Percentiles rank a stretch among this genome's conserved stretches.
Evolutionary conservation across 2,113 vertebrate genomes (phyloP).

Genomic region (Pongo abelii): DNA sequence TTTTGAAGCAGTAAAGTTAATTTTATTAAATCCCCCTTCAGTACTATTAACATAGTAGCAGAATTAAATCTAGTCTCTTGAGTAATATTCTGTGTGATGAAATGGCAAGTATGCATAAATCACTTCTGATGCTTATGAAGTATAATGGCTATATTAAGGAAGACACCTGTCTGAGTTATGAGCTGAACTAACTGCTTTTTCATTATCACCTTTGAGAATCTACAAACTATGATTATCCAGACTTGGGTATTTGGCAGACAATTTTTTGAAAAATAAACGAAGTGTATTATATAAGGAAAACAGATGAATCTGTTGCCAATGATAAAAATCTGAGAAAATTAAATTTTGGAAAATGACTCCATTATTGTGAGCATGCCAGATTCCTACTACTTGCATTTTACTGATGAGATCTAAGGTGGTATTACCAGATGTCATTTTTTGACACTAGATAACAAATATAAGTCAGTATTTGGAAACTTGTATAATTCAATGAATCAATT

Average conservation of each 20-base stretch:
- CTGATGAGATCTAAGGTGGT: neutral
- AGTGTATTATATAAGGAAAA: neutral
- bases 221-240: neutral
- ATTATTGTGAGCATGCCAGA: neutral
- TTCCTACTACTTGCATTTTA: neutral
- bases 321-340: neutral
- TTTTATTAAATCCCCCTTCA: neutral
- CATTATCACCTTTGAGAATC: neutral
- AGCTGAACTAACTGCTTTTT: neutral
- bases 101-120: neutral
- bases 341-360: neutral
- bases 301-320: neutral
- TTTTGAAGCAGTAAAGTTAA: neutral
- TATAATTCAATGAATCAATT: neutral
- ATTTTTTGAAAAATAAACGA: neutral
- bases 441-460: neutral
- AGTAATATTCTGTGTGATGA: neutral
- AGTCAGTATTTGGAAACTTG: neutral
- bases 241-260: neutral
- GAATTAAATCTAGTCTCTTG: neutral
- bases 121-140: slow-evolving; percentile 5
- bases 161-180: neutral
- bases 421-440: neutral
- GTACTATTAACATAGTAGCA: neutral
- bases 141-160: neutral